phyloP scores from a whole-genome alignment of 2,797 vertebrate species.

The Arctocebus calabarensis region DNA sequence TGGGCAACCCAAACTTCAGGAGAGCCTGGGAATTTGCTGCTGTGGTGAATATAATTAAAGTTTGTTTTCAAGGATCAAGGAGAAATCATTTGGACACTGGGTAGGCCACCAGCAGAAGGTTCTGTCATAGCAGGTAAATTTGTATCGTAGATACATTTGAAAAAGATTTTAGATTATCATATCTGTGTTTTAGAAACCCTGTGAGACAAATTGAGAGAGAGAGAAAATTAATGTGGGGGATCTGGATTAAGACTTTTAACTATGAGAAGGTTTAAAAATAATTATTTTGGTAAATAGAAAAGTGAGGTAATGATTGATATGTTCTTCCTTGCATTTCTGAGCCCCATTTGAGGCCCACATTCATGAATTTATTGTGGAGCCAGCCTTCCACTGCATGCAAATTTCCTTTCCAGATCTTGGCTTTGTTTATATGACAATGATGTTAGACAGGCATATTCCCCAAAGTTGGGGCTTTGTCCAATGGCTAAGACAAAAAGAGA shows the following conservation, averaged over 20 bases:
- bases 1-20: not conserved
- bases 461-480: not conserved
- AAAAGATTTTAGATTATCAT: not conserved
- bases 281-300: not conserved
- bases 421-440: not conserved
- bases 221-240: not conserved
- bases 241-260: not conserved
- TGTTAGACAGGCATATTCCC: not conserved
- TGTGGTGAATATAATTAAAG: not conserved
- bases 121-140: not conserved
- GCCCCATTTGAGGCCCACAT: not conserved
- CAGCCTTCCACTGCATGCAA: not conserved
- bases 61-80: not conserved
- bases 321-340: not conserved
- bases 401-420: not conserved
- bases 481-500: not conserved
- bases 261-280: not conserved
- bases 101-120: not conserved
- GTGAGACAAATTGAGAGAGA: not conserved
- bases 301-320: not conserved
- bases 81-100: not conserved
- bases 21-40: not conserved
- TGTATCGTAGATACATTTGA: not conserved
- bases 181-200: not conserved
- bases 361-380: not conserved